These are phyloP conservation scores for Oxyruncus cristatus DNA, from an alignment of 2,113 vertebrate genomes.

Conservation along the genomic window DNA sequence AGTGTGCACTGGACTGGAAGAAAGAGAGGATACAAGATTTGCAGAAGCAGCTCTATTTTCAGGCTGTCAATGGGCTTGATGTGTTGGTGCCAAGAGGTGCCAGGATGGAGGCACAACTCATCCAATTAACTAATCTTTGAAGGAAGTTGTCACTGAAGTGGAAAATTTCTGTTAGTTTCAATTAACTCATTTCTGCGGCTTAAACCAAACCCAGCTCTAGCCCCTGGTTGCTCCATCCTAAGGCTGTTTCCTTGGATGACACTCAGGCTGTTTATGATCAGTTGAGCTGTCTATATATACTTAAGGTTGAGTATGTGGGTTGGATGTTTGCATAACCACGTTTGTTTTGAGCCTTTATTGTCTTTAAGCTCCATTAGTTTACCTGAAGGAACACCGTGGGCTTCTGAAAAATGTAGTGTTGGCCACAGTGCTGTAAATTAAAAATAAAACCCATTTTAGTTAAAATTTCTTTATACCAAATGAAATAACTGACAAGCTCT, in stretches of 20 bases:
- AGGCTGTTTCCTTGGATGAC: background rate
- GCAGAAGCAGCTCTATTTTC: background rate
- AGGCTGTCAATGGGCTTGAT: background rate
- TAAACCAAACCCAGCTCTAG: background rate
- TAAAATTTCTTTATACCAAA: background rate
- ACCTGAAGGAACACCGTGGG: background rate
- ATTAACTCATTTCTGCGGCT: conserved; percentile 1
- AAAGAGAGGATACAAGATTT: background rate
- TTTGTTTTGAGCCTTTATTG: background rate
- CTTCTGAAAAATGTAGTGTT: background rate
- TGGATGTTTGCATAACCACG: background rate
- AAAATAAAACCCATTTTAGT: conserved; percentile 1
- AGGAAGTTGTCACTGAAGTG: background rate
- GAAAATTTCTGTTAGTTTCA: conserved; percentile 21
- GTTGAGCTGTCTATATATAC: background rate
- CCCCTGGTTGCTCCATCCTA: background rate
- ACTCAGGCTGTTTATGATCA: background rate
- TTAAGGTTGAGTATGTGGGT: background rate
- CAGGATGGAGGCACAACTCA: background rate
- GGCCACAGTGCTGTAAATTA: background rate
- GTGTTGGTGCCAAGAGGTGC: background rate
- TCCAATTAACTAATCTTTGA: background rate
- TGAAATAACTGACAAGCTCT: conserved; percentile 34
- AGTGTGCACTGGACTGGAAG: background rate
- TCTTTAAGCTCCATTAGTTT: background rate